phyloP scores from a whole-genome alignment of 2,888 invertebrate species.

The Lucinisca nassula region DNA sequence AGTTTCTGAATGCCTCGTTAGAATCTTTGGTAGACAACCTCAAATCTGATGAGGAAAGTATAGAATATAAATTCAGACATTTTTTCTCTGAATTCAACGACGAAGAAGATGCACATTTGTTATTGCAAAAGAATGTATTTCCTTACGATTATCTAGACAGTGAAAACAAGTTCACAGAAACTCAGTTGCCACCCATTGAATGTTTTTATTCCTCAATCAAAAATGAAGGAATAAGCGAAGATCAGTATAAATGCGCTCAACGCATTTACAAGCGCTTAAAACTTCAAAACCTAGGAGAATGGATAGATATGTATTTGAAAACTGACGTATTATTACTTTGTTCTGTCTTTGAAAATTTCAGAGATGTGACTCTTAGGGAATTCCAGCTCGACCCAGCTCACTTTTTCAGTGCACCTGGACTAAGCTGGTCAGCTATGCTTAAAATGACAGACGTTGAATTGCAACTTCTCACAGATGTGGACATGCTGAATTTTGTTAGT shows the following conservation, averaged over 20 bases:
- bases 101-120: not conserved
- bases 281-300: slow-evolving; percentile 30
- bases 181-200: not conserved
- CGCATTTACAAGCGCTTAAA: slow-evolving; percentile 19
- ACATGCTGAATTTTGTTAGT: slow-evolving; percentile 20
- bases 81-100: not conserved
- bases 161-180: slow-evolving; percentile 9
- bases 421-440: slow-evolving; percentile 32
- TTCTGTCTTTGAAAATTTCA: slow-evolving; percentile 50
- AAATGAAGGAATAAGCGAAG: not conserved
- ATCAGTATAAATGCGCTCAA: slow-evolving; percentile 31
- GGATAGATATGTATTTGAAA: slow-evolving; percentile 47
- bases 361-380: slow-evolving; percentile 27
- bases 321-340: slow-evolving; percentile 35
- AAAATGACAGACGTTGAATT: slow-evolving; percentile 46
- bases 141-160: slow-evolving; percentile 30
- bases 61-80: not conserved
- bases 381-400: slow-evolving; percentile 54
- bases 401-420: slow-evolving; percentile 55
- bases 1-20: not conserved
- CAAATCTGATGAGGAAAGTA: not conserved
- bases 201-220: not conserved
- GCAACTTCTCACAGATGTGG: slow-evolving; percentile 52
- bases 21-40: not conserved
- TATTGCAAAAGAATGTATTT: not conserved